Conservation (phyloP, 2,888 invertebrate genomes). For the Barypeithes pellucidus region DNA sequence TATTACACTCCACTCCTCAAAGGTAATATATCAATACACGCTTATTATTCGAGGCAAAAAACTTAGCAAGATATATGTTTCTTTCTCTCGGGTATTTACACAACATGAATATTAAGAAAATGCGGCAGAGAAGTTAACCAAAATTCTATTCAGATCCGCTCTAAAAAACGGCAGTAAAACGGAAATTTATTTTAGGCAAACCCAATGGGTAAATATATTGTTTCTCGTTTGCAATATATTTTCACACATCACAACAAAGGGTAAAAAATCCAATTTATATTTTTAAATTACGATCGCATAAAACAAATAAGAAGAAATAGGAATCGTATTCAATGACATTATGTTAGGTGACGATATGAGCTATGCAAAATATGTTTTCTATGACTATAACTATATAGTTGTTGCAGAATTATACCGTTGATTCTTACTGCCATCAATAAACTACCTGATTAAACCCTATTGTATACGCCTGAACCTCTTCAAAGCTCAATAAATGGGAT, state of each 20-base stretch:
- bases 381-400: no score
- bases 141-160: slow-evolving; percentile 22
- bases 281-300: slow-evolving; percentile 19
- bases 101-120: slow-evolving; percentile 26
- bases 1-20: slow-evolving; percentile 5
- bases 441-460: no score
- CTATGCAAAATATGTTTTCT: no score
- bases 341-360: background rate
- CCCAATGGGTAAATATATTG: slow-evolving; percentile 27
- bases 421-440: no score
- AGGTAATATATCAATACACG: slow-evolving; percentile 22
- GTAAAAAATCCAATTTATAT: slow-evolving; percentile 12
- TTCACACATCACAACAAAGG: slow-evolving; percentile 18
- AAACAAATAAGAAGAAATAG: slow-evolving; percentile 5
- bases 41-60: slow-evolving; percentile 19
- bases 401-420: no score
- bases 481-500: no score
- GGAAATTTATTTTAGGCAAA: slow-evolving; percentile 21
- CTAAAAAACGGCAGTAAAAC: slow-evolving; percentile 22
- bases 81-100: slow-evolving; percentile 24
- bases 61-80: slow-evolving; percentile 18
- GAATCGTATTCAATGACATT: background rate
- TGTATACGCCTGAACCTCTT: no score
- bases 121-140: slow-evolving; percentile 21
- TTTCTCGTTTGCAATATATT: slow-evolving; percentile 27